phyloP scores from a whole-genome alignment of 2,888 invertebrate species.

The Podotricha telesiphe region DNA sequence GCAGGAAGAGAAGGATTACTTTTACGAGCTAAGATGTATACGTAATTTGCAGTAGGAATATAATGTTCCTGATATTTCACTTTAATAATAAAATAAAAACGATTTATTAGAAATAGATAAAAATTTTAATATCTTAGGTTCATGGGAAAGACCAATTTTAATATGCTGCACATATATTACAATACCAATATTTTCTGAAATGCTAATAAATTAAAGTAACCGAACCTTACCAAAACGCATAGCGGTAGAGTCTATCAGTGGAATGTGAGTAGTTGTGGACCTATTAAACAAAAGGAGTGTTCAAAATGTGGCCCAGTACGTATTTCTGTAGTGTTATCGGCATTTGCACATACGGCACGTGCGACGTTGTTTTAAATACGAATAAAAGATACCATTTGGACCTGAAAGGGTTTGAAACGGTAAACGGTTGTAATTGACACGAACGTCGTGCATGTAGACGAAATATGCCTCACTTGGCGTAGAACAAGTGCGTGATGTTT shows the following conservation, averaged over 20 bases:
- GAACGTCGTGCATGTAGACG: conserved; percentile 38
- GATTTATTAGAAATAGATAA: conserved; percentile 59
- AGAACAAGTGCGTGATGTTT: conserved; percentile 40
- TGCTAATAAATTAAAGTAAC: conserved; percentile 36
- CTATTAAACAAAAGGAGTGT: conserved; percentile 44
- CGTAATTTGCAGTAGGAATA: conserved; percentile 68
- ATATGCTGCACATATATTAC: conserved; percentile 24
- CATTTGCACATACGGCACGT: conserved; percentile 45
- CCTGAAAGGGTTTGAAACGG: conserved; percentile 44
- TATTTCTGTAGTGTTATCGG: conserved; percentile 44
- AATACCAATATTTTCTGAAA: conserved; percentile 30
- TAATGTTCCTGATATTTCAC: conserved; percentile 72
- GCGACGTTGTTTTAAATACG: conserved; percentile 45
- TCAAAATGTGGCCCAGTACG: conserved; percentile 45
- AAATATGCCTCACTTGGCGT: conserved; percentile 30
- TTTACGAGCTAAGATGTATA: conserved; percentile 71
- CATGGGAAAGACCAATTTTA: neutral
- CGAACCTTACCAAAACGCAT: conserved; percentile 28
- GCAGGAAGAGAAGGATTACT: conserved; percentile 63
- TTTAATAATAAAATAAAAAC: conserved; percentile 61
- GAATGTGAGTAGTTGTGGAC: conserved; percentile 44
- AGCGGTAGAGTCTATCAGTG: conserved; percentile 38
- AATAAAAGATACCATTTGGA: conserved; percentile 44
- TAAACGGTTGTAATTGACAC: conserved; percentile 43
- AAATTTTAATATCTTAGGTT: conserved; percentile 42